Percentiles rank a stretch among this genome's conserved stretches.
Evolutionary conservation across 2,113 vertebrate genomes (phyloP).

Genomic region (Antigone vipio): DNA sequence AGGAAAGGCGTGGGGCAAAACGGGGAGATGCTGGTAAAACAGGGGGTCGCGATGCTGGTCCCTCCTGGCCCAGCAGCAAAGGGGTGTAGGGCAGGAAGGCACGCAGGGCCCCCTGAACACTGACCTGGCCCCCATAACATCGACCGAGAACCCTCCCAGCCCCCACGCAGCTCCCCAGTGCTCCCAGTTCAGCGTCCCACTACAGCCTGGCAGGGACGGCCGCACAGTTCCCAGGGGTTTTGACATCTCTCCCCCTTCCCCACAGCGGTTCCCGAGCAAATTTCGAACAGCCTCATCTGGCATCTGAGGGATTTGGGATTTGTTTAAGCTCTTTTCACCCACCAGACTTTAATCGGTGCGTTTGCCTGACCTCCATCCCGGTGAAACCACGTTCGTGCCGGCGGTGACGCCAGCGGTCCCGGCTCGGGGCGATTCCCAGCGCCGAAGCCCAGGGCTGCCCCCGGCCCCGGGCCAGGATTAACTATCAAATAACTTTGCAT

Average conservation of each 20-base stretch:
- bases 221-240: fast-evolving
- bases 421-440: not conserved
- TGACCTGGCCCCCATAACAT: not conserved
- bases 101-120: not conserved
- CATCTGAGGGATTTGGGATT: constrained; percentile 69
- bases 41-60: fast-evolving
- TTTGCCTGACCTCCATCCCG: constrained; percentile 61
- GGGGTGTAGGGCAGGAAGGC: not conserved
- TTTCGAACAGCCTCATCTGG: constrained; percentile 50
- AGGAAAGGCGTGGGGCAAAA: not conserved
- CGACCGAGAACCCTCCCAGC: fast-evolving
- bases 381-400: not conserved
- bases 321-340: constrained; percentile 73
- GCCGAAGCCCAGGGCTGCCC: constrained; percentile 8
- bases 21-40: not conserved
- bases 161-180: not conserved
- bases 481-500: constrained; percentile 56
- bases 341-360: constrained; percentile 51
- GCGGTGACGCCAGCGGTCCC: not conserved
- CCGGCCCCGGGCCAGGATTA: not conserved
- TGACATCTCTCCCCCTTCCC: not conserved
- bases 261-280: not conserved
- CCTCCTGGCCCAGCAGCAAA: not conserved
- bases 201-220: fast-evolving
- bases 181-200: not conserved